Base-by-base conservation (phyloP, 2,888 invertebrate species). In the Notodonta dromedarius region DNA sequence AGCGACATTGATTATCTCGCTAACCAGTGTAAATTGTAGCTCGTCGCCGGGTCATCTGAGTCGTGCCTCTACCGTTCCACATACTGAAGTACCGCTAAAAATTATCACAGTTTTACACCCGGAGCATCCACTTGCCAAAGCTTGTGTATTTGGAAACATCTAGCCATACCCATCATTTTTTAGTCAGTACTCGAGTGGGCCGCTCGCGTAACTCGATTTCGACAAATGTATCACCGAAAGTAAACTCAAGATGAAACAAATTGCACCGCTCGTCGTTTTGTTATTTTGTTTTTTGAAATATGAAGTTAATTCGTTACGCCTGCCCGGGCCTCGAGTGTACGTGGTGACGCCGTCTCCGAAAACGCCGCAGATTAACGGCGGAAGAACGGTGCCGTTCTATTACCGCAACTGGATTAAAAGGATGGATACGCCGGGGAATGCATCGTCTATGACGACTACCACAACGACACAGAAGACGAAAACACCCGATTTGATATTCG, bases 401-500 rank as follows among this genome's bases (percentile, higher is more conserved):
- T 93, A 93, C 63, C 88, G 88, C 67, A 91, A 89, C 73, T 93
- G 93, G 93, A 88, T 87, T 79, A 82, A 87, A 76, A 82, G 93
- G 66, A 90, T 91, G 86, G 93, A 93, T 60, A 57, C 84, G 0
- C 84, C 82, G 13, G 64, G 63, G 40, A 87, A 86, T 42, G 57
- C 62, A 14, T 78, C 82, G 4, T 69, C 78, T 0, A 80, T 82
- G 4, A 16, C 40, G 12, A 80, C 86, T 2, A 83, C 84, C 0
- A 82, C 81, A 14, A 74, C 74, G 5, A 74, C 80, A 14, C 72
- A 79, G 7, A 86, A 77, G 67, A 74, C 78, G 42, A 82, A 86
- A 63, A 90, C 91, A 1, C 93, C 91, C 0, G 93, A 93, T 73
- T 79, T 93, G 54, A 93, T 93, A 76, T 93, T 93, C 69, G 93